Base-by-base conservation (phyloP, 2,797 vertebrate genomes). In the Ctenosaura bakeri region DNA sequence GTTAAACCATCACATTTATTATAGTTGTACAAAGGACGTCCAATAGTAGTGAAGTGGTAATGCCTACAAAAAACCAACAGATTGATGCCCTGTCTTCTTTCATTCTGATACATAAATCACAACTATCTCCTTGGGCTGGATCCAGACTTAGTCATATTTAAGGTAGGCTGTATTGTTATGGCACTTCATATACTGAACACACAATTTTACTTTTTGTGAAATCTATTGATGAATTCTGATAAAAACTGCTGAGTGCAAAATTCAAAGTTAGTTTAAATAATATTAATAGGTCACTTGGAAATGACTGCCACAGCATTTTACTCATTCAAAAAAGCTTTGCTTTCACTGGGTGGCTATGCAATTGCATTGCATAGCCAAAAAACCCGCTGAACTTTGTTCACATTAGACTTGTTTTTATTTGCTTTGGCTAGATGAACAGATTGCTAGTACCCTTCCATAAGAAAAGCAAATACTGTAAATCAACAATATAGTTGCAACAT, bases 381-480 rank as follows among this genome's bases (percentile, higher is more conserved):
- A 89, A 81, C 71, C 89, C 54, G 54, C 24, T 59, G 86, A 93
- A 94, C 56, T 88, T 93, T 76, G 74, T 29, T 90, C 18, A 5
- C 87, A 22, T 85, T 74, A 92, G 83, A 79, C 26, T 88, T 91
- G 56, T 88, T 88, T 79, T 88, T 66, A 10, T 92, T 90, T 89
- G 32, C 29, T 94, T 95, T 95, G 83, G n/a, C 50, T 91, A 77
- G 89, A 78, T 35, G 42, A 91, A 79, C 88, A 95, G 87, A 26
- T 29, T 76, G 3, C 56, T 62, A 71, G 5, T 71, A 62, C 18
- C 86, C 74, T 90, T 89, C 85, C 71, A 92, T 83, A 93, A 91
- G 13, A n/a, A 95, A 94, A 93, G 87, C 8, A 91, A 95, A 92
- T 76, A 88, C 1, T 90, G 52, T 6, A 2, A 73, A 91, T 78